Percentiles rank a stretch among this genome's conserved stretches.
These are phyloP conservation scores for Origma solitaria DNA, from an alignment of 2,113 vertebrate genomes.

Conservation along the genomic window DNA sequence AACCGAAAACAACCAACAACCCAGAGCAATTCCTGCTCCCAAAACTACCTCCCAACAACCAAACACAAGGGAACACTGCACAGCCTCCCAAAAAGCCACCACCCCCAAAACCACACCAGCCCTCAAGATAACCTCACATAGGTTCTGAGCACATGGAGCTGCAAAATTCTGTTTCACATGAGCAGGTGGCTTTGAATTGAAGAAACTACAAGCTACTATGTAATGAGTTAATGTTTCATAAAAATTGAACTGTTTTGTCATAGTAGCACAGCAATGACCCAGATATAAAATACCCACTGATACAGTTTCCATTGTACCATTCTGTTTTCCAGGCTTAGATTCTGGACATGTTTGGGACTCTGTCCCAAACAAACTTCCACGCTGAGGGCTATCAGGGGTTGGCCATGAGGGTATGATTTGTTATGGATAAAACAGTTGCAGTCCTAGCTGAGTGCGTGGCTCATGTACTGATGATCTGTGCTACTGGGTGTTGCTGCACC, in stretches of 20 bases:
- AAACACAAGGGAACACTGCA: not conserved
- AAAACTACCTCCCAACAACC: not conserved
- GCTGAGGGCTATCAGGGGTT: not conserved
- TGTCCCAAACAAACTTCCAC: not conserved
- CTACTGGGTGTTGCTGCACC: not conserved
- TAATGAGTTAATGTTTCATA: not conserved
- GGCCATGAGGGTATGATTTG: too few species aligned
- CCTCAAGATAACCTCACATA: fast-evolving
- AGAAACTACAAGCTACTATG: not conserved
- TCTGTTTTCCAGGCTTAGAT: not conserved
- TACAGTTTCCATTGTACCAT: not conserved
- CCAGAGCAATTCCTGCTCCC: not conserved
- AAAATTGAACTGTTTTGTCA: not conserved
- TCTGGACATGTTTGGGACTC: fast-evolving
- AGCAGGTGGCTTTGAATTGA: not conserved
- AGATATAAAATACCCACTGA: not conserved
- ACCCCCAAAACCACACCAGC: fast-evolving
- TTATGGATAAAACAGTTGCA: not conserved
- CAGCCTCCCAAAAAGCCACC: fast-evolving
- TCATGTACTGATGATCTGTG: fast-evolving
- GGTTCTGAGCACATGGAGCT: not conserved
- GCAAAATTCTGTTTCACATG: not conserved
- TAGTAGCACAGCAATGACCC: not conserved
- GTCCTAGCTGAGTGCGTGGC: fast-evolving
- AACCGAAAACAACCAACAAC: not conserved